Evolutionary conservation across 2,113 vertebrate genomes (phyloP).

Genomic region (Rhabdomys dilectus): DNA sequence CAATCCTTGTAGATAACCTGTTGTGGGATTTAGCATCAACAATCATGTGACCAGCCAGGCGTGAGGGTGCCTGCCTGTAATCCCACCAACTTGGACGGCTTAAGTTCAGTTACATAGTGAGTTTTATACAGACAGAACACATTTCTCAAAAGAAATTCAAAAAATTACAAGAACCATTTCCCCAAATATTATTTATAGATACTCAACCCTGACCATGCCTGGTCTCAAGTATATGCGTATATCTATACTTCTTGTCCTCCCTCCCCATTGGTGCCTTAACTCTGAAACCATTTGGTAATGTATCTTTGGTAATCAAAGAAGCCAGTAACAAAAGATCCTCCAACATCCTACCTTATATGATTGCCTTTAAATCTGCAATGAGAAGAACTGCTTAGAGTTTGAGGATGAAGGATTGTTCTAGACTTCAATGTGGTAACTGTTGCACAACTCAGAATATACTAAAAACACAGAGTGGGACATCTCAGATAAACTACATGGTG

Average conservation of each 20-base stretch:
- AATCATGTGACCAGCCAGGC: background rate
- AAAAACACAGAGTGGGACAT: background rate
- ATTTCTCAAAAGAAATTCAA: background rate
- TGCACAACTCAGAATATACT: conserved; percentile 16
- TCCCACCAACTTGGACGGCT: background rate
- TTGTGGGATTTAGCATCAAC: background rate
- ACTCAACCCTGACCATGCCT: background rate
- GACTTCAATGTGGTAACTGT: background rate
- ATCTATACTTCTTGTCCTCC: background rate
- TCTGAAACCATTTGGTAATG: background rate
- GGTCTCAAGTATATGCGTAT: background rate
- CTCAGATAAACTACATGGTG: background rate
- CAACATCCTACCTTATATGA: background rate
- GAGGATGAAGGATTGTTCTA: background rate
- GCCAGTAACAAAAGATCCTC: background rate
- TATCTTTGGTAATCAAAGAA: background rate
- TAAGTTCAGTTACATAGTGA: background rate
- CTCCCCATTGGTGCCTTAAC: background rate
- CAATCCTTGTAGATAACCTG: background rate
- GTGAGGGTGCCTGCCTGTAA: background rate
- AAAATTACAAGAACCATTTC: background rate
- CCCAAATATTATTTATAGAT: background rate
- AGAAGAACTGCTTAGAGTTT: background rate
- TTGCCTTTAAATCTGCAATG: background rate
- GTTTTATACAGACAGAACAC: background rate